A percentile compares a stretch with the other conserved stretches of the same genome.
phyloP scores from a whole-genome alignment of 2,797 vertebrate species.

The Knipowitschia caucasica region DNA sequence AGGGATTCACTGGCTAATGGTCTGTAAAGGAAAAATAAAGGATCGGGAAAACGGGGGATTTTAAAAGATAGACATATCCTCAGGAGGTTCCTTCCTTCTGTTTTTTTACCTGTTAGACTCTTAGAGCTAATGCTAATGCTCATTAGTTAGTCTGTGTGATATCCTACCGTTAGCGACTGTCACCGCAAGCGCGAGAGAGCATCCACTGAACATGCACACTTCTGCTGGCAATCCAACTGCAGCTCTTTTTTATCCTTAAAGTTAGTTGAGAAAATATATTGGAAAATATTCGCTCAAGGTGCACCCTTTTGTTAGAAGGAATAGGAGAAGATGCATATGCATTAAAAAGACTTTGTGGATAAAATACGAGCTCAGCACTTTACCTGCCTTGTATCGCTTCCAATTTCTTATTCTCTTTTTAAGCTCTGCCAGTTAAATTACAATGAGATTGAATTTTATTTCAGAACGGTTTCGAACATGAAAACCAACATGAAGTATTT shows the following conservation, averaged over 20 bases:
- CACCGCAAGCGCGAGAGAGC: slow-evolving; percentile 58
- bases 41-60: slow-evolving; percentile 54
- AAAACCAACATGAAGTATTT: slow-evolving; percentile 24
- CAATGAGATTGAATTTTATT: slow-evolving; percentile 54
- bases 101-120: slow-evolving; percentile 70
- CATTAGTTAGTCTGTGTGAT: slow-evolving; percentile 81
- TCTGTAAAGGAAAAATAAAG: slow-evolving; percentile 63
- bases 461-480: slow-evolving; percentile 11
- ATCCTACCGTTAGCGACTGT: slow-evolving; percentile 59
- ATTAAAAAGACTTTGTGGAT: slow-evolving; percentile 68
- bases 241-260: slow-evolving; percentile 57
- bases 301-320: slow-evolving; percentile 64
- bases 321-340: slow-evolving; percentile 62
- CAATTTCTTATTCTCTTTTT: slow-evolving; percentile 54
- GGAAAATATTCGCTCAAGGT: slow-evolving; percentile 71
- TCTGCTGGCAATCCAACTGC: slow-evolving; percentile 45
- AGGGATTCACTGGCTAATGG: slow-evolving; percentile 72
- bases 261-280: slow-evolving; percentile 62
- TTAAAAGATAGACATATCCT: slow-evolving; percentile 78
- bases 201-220: slow-evolving; percentile 40
- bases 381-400: slow-evolving; percentile 56
- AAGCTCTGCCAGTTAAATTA: slow-evolving; percentile 65
- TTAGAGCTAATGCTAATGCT: slow-evolving; percentile 74
- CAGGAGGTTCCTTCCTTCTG: slow-evolving; percentile 76
- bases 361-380: slow-evolving; percentile 69